Base-by-base conservation (phyloP, 2,888 invertebrate genomes). In the Sericinus montela region DNA sequence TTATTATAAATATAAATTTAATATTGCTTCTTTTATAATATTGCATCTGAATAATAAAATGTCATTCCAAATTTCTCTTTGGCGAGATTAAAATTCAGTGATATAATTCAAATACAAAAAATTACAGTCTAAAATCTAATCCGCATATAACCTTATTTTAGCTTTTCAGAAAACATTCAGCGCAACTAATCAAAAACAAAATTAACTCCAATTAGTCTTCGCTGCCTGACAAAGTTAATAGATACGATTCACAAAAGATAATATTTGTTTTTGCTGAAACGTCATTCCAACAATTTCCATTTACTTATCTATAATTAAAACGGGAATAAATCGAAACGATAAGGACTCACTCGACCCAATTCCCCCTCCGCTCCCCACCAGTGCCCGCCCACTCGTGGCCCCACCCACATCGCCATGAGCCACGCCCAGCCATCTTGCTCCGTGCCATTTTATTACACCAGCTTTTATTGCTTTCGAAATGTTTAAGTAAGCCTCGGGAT, bases 341-440 rank as follows among this genome's bases (percentile, higher is more conserved):
- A 52, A 51, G 53, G 52, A 48, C 46, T 56, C 68, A 67, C 78
- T 80, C 76, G 82, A 80, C 82, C 78, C 67, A 76, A 62, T 75
- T 79, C 34, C 8, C 25, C 25, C 53, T 51, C 34, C 29, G 65
- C 63, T 59, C 72, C 80, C 81, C 83, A 32, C 40, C 51, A 35
- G 10, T 50, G 60, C 67, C 68, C 74, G 66, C 67, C 72, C 63
- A 63, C 54, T 54, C 36, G 54, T 25, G 29, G 45, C 60, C 56
- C 55, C 64, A 58, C 67, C 68, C 55, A 61, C 46, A 3, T 30
- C 10, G 15, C 13, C 13, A 40, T 19, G 58, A 8, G 8, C 58
- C 67, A 65, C 73, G 72, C 72, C 72, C 67, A 56, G 44, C 56
- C 55, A 54, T 53, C 55, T 57, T 54, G 48, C 48, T 39, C 25